phyloP scores from a whole-genome alignment of 2,113 vertebrate species.

The Megaleporinus macrocephalus region DNA sequence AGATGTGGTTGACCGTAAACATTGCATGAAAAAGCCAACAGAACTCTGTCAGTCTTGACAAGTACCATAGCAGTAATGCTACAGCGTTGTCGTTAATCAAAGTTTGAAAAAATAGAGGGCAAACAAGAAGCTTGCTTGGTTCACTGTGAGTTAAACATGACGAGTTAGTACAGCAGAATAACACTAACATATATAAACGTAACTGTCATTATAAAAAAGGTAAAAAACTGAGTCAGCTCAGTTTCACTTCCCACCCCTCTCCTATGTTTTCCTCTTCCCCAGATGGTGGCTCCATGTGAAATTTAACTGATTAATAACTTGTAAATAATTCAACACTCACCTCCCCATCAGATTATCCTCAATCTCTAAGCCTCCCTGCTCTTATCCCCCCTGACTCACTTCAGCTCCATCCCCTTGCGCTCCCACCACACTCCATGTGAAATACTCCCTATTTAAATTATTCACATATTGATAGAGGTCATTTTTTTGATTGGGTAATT shows the following conservation, averaged over 20 bases:
- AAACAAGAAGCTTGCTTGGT: not conserved
- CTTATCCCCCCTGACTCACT: conserved; percentile 6
- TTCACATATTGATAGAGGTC: conserved; percentile 70
- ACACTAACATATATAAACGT: not conserved
- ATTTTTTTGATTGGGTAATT: conserved; percentile 61
- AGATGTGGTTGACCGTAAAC: not conserved
- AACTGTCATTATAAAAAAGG: not conserved
- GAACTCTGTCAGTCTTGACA: not conserved
- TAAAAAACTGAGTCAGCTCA: too few species aligned
- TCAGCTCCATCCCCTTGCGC: not conserved
- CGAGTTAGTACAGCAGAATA: not conserved
- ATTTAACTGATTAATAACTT: conserved; percentile 72
- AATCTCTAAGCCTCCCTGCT: not conserved
- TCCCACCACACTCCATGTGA: conserved; percentile 38
- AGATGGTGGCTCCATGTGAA: conserved; percentile 72
- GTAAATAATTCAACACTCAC: conserved; percentile 73
- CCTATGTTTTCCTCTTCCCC: conserved; percentile 58
- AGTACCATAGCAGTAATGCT: not conserved
- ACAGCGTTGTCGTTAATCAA: not conserved
- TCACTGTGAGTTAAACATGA: too few species aligned
- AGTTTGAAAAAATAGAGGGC: not conserved
- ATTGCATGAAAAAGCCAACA: not conserved
- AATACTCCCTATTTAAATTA: conserved; percentile 57
- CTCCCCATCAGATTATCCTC: conserved; percentile 10
- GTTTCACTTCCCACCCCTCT: conserved; percentile 34